These are phyloP conservation scores for Pseudorectes ferrugineus DNA, from an alignment of 2,113 vertebrate species.

Conservation along the genomic window DNA sequence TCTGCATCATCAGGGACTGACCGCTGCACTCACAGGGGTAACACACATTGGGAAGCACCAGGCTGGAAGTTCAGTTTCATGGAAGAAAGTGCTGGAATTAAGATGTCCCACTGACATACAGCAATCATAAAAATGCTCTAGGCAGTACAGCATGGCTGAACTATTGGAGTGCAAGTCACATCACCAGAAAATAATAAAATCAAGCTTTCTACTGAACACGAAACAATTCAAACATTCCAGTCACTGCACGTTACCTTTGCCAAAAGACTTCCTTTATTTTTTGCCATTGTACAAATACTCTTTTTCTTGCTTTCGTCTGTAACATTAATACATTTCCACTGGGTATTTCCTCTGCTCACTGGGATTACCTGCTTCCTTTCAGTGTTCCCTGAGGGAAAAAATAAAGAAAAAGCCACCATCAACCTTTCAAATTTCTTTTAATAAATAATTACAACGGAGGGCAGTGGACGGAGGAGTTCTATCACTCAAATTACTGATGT, in stretches of 20 bases:
- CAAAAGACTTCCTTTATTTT: conserved; percentile 3
- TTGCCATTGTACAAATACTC: background rate
- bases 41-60: background rate
- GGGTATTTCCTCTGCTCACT: background rate
- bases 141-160: background rate
- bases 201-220: background rate
- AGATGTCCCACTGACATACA: background rate
- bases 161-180: background rate
- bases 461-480: background rate
- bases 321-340: background rate
- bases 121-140: background rate
- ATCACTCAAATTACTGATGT: background rate
- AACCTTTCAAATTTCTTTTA: background rate
- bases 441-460: background rate
- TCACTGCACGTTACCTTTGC: conserved; percentile 39
- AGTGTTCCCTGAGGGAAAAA: background rate
- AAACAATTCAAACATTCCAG: background rate
- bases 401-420: background rate
- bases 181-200: background rate
- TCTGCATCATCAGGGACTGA: background rate
- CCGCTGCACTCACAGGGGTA: background rate
- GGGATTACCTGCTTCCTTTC: conserved; percentile 32
- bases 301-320: background rate
- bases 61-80: background rate
- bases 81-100: background rate